phyloP scores from a whole-genome alignment of 30 jellyfish, hydroid and myxozoan species.

The Pseudorhiza aurosa region DNA sequence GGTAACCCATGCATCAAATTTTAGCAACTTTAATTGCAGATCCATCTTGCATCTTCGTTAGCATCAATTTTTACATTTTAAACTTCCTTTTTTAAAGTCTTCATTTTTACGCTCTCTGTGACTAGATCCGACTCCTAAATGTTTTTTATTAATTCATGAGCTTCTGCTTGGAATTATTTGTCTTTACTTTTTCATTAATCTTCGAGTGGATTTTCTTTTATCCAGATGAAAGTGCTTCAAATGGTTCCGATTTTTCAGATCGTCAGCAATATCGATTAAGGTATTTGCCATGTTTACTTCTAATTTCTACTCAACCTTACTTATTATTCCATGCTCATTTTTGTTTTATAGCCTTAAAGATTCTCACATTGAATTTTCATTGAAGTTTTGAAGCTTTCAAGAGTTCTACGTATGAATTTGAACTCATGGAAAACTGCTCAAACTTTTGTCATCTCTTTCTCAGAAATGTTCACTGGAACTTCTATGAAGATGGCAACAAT shows the following conservation, averaged over 20 bases:
- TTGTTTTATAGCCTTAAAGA: too few species aligned
- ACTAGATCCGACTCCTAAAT: too few species aligned
- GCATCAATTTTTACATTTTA: too few species aligned
- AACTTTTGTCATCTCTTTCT: neutral
- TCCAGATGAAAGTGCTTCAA: neutral
- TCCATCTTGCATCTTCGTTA: too few species aligned
- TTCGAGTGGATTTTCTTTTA: neutral
- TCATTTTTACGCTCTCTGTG: too few species aligned
- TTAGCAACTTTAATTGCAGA: too few species aligned
- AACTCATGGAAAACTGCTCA: neutral
- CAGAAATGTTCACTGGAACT: neutral
- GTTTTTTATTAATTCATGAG: too few species aligned
- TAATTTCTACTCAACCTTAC: neutral
- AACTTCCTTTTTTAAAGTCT: too few species aligned
- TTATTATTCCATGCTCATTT: neutral
- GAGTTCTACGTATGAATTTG: neutral
- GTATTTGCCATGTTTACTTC: neutral
- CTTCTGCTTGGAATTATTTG: too few species aligned
- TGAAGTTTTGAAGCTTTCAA: too few species aligned
- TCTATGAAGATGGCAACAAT: neutral
- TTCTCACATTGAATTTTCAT: neutral
- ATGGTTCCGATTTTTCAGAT: neutral
- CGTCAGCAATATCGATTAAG: neutral
- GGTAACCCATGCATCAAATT: neutral
- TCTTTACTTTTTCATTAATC: too few species aligned